Base-by-base conservation (phyloP, 2,797 vertebrate species). In the Microhierax caerulescens region DNA sequence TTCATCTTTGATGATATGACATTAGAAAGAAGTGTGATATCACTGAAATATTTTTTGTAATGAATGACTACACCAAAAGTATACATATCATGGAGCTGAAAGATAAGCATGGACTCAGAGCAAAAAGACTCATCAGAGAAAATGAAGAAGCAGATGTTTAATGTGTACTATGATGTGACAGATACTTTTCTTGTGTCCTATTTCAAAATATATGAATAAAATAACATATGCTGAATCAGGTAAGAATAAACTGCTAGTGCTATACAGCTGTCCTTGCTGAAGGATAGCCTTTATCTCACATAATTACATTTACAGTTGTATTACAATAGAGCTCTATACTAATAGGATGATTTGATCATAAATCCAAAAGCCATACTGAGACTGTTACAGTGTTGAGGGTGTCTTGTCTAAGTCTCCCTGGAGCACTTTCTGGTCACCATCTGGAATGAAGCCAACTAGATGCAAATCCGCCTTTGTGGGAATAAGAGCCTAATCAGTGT, bases 391-490 rank as follows among this genome's bases (percentile, higher is more conserved):
- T 73, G 63, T 43, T 75, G 74, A 91, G 56, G 32, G 24, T 89
- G 51, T 73, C 76, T 88, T 67, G 36, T 39, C 28, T 4, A 7
- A 60, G 60, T 56, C 63, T 93, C 59, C 23, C 25, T 59, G 54
- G 28, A 41, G 48, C 43, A 13, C 30, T 39, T 74, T 78, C 64
- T 88, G 68, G 48, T 74, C 81, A 67, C 41, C 24, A 20, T 57
- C 81, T 84, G 85, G 77, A 88, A 88, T 64, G 48, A 89, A 27
- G 39, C 85, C 93, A 96, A 41, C 30, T 24, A 78, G 51, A 54
- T 93, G 72, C 32, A 92, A 81, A 93, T 91, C 75, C 83, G 75
- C 39, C 93, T 84, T 67, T 81, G 94, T 80, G 80, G 60, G 64
- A 88, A 34, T 48, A 82, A 80, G 45, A 94, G 45, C 48, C 65